phyloP scores from a whole-genome alignment of 1,140 invertebrate genomes.

The Drosophila yakuba region DNA sequence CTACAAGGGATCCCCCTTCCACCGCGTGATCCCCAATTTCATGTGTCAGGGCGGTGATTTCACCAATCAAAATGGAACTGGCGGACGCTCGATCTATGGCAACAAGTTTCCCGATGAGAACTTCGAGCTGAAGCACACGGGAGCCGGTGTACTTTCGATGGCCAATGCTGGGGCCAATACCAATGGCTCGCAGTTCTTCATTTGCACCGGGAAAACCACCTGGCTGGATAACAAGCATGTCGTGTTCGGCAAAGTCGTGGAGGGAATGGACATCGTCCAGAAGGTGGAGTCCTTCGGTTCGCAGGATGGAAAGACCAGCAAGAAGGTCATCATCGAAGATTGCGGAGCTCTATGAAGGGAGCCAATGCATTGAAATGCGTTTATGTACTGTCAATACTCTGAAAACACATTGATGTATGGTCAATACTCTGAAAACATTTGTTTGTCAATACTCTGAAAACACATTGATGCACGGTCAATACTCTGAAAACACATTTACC shows the following conservation, averaged over 20 bases:
- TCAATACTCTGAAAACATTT: not conserved
- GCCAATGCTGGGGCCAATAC: slow-evolving; percentile 97
- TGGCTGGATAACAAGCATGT: slow-evolving; percentile 98
- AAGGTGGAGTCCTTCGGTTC: slow-evolving; percentile 92
- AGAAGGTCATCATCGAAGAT: slow-evolving; percentile 92
- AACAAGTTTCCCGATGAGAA: slow-evolving; percentile 98
- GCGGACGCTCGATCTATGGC: slow-evolving; percentile 97
- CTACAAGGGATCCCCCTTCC: slow-evolving; percentile 95
- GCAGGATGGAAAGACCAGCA: slow-evolving; percentile 92
- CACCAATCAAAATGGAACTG: slow-evolving; percentile 96
- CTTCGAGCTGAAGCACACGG: slow-evolving; percentile 96
- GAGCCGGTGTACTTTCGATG: slow-evolving; percentile 95
- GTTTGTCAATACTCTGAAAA: not conserved
- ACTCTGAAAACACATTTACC: not conserved
- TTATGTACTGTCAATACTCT: not conserved
- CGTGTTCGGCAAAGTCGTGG: slow-evolving; percentile 96
- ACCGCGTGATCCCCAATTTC: slow-evolving; percentile 98
- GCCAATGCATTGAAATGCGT: not conserved
- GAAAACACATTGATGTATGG: no score
- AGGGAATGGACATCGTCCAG: slow-evolving; percentile 98
- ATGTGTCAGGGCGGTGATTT: slow-evolving; percentile 99
- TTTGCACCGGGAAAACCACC: slow-evolving; percentile 95
- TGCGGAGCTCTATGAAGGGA: slow-evolving; percentile 86
- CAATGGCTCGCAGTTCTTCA: slow-evolving; percentile 98
- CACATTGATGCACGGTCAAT: not conserved